phyloP scores from a whole-genome alignment of 2,797 vertebrate species.

The Myripristis jacobus region DNA sequence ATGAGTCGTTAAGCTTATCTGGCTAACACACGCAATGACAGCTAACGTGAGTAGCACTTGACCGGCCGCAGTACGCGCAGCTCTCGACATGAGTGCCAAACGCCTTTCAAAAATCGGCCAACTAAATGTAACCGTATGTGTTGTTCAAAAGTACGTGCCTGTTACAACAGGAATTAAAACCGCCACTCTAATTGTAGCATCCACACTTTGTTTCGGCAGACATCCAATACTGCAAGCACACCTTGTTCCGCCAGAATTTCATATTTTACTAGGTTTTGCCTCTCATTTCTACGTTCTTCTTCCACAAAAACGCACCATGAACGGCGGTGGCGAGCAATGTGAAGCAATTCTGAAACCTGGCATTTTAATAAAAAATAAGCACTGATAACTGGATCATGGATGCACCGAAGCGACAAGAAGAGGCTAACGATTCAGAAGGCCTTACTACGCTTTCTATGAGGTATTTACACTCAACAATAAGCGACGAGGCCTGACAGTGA shows the following conservation, averaged over 20 bases:
- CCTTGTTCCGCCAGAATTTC: neutral
- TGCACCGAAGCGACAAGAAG: neutral
- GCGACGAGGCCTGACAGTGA: rapidly evolving
- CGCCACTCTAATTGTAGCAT: no score
- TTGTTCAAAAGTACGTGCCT: neutral
- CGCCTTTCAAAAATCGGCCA: no score
- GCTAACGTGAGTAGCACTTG: neutral
- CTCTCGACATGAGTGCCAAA: no score
- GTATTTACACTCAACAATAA: rapidly evolving
- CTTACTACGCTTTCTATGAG: neutral
- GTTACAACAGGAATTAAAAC: no score
- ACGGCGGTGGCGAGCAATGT: no score
- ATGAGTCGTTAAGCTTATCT: no score
- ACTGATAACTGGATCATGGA: rapidly evolving
- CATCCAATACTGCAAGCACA: neutral
- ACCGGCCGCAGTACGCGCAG: no score
- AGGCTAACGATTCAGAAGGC: neutral
- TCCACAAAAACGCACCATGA: no score
- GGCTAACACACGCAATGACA: neutral
- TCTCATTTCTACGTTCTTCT: neutral
- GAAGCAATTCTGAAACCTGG: no score
- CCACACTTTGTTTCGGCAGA: no score
- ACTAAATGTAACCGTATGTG: no score
- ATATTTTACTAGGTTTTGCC: neutral
- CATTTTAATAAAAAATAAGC: neutral